Evolutionary conservation across 2,888 invertebrate species (phyloP).

Genomic region (Ceratothoa steindachneri): DNA sequence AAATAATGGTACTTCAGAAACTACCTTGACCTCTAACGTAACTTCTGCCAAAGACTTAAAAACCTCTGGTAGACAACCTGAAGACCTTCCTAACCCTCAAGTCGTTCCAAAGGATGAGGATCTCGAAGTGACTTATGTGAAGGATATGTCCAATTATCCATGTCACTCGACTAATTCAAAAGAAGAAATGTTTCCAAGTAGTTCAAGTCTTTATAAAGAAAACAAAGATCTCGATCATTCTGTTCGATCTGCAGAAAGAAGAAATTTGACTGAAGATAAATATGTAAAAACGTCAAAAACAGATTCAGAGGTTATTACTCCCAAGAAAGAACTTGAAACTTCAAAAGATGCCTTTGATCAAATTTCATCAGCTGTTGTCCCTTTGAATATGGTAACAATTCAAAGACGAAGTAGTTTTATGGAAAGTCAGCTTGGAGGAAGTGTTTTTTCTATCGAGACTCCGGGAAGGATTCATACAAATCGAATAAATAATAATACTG

Average conservation of each 20-base stretch:
- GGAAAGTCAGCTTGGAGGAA: constrained; percentile 10
- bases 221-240: neutral
- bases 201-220: too few relatives aligned
- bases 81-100: too few relatives aligned
- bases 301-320: neutral
- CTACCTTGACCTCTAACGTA: too few relatives aligned
- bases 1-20: neutral
- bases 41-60: too few relatives aligned
- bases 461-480: neutral
- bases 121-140: neutral
- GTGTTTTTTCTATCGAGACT: neutral
- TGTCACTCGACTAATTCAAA: too few relatives aligned
- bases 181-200: too few relatives aligned
- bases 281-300: neutral
- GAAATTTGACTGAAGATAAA: neutral
- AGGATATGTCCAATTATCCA: neutral
- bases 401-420: constrained; percentile 16
- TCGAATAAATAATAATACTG: neutral
- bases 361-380: neutral
- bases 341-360: neutral
- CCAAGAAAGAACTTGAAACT: neutral
- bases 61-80: too few relatives aligned
- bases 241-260: neutral
- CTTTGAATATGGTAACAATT: constrained; percentile 3
- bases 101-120: neutral